Evolutionary conservation across 2,797 vertebrate genomes (phyloP).

Genomic region (Furcifer pardalis): DNA sequence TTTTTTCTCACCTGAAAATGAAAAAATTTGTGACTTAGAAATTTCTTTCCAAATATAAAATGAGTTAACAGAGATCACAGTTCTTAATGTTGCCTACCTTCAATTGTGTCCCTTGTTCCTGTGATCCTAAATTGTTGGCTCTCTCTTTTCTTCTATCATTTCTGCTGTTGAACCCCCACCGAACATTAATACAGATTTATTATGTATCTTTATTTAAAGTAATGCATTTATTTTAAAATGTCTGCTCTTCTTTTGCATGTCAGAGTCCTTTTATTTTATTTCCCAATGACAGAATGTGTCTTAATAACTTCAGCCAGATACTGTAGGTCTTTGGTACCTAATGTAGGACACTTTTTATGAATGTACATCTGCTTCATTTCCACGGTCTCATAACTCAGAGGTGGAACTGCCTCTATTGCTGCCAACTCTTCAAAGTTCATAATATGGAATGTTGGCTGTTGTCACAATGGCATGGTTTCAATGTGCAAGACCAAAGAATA

Average conservation of each 20-base stretch:
- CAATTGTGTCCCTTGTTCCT: background rate
- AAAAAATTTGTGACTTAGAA: too few species aligned
- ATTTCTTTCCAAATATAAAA: too few species aligned
- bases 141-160: background rate
- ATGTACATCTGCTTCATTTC: slow-evolving; percentile 7
- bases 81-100: background rate
- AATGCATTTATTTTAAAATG: too few species aligned
- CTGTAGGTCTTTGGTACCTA: background rate
- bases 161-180: rapidly evolving
- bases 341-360: background rate
- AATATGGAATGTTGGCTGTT: background rate
- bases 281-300: background rate
- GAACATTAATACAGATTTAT: background rate
- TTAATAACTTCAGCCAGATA: background rate
- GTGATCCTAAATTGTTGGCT: background rate
- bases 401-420: background rate
- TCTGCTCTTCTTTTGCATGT: background rate
- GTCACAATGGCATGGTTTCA: background rate
- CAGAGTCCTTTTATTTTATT: background rate
- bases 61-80: too few species aligned
- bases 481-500: background rate
- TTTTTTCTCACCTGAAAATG: too few species aligned
- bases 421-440: background rate
- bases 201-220: background rate
- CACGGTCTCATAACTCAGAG: slow-evolving; percentile 9